Evolutionary conservation across 2,113 vertebrate genomes (phyloP), one percentile per base, ranked within the genome.

Genomic region (Cinclus cinclus): DNA sequence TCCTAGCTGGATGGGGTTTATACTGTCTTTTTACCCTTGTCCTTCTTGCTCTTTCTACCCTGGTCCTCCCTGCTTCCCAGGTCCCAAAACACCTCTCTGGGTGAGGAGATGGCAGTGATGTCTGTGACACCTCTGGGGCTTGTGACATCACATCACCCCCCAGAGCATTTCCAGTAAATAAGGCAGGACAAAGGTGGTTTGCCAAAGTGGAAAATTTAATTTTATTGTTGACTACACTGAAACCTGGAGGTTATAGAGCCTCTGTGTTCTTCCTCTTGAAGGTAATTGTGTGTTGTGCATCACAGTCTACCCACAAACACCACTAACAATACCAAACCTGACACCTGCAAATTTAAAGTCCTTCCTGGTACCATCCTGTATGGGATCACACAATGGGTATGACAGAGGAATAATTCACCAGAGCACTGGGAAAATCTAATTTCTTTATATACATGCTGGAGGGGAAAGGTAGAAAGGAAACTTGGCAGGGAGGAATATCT

Each of bases 171-270:
- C 76, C 50, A 58, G 78, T 55, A 76, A 89, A 65, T 52, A 33
- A 80, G 63, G 50, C 39, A 67, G 41, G 65, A 41, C 70, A 17
- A 21, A 55, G 42, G 49, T 25, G 63, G 50, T 63, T 93, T 96
- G 89, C 59, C 85, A 90, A 88, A 88, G 84, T 67, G 59, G 78
- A 95, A 94, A 94, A 94, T 85, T 39, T 56, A 95, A 87, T 95
- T 96, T 92, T 91, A 93, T 83, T 94, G 91, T 92, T 93, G 86
- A 78, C 77, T 94, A 95, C 82, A 74, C 75, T 77, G 91, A 92
- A 92, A 88, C 39, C 55, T 91, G 42, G 49, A 31, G 88, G 46
- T 42, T 65, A 60, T 4, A 76, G 78, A 85, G 33, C 78, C 56
- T 90, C 74, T 83, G 56, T 86, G 50, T 33, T 87, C 17, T 63